phyloP scores from a whole-genome alignment of 2,113 vertebrate species.

The Callipepla squamata region DNA sequence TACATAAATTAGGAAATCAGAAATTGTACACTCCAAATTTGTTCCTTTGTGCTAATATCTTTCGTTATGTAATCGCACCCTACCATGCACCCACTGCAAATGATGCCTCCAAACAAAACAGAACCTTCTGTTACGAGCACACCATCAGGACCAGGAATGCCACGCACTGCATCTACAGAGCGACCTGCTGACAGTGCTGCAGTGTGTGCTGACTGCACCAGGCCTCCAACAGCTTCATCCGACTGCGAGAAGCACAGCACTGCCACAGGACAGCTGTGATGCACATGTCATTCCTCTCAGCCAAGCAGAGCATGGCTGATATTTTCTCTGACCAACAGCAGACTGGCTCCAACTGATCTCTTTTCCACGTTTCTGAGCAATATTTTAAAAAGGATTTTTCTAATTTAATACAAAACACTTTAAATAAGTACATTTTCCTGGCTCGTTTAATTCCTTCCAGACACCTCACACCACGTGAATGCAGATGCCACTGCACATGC shows the following conservation, averaged over 20 bases:
- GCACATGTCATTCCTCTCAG: neutral
- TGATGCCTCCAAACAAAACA: neutral
- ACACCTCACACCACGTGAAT: neutral
- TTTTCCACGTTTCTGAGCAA: neutral
- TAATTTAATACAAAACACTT: neutral
- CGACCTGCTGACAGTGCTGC: neutral
- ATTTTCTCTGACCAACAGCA: neutral
- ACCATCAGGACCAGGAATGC: neutral
- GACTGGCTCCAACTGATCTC: neutral
- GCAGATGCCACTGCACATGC: fast-evolving
- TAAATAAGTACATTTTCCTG: neutral
- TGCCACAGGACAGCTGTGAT: neutral
- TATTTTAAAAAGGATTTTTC: neutral
- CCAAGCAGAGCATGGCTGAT: neutral
- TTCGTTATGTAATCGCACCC: neutral
- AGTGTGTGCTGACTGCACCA: neutral
- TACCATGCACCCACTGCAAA: neutral
- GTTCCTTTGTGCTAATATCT: neutral
- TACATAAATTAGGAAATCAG: neutral
- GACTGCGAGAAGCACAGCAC: neutral
- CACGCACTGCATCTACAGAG: neutral
- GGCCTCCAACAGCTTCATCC: neutral
- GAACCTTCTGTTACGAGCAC: neutral
- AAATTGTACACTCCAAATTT: neutral
- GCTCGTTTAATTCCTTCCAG: neutral